phyloP scores from a whole-genome alignment of 2,888 invertebrate genomes.

The Lasioglossum oenotherae region DNA sequence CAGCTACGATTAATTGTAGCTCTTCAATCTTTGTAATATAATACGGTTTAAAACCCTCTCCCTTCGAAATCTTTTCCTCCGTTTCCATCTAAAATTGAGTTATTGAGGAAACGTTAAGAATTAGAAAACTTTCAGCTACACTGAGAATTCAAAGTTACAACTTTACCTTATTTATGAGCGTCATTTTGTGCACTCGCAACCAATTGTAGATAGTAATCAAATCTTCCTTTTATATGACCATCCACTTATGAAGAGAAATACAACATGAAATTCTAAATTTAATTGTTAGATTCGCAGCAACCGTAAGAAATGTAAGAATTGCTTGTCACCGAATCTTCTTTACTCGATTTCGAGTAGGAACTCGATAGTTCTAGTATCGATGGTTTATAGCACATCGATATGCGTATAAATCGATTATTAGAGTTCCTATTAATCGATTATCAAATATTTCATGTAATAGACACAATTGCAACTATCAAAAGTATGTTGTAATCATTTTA shows the following conservation, averaged over 20 bases:
- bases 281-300: conserved; percentile 16
- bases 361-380: conserved; percentile 23
- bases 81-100: conserved; percentile 88
- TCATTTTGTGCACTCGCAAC: conserved; percentile 73
- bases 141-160: not conserved
- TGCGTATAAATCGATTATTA: not conserved
- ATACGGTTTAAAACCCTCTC: conserved; percentile 97
- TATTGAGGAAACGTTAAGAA: conserved; percentile 22
- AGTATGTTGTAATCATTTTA: not conserved
- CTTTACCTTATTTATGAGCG: conserved; percentile 80
- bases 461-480: not conserved
- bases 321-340: conserved; percentile 57
- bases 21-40: conserved; percentile 99
- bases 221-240: conserved; percentile 39
- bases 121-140: not conserved
- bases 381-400: not conserved
- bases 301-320: conserved; percentile 52
- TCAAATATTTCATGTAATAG: not conserved
- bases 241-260: conserved; percentile 30
- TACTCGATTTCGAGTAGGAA: not conserved
- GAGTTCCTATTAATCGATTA: not conserved
- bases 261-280: conserved; percentile 17
- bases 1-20: conserved; percentile 97
- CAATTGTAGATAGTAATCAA: conserved; percentile 15
- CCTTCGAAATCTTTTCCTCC: conserved; percentile 88